phyloP scores from a whole-genome alignment of 2,888 invertebrate species.

The Drosophila eohydei region DNA sequence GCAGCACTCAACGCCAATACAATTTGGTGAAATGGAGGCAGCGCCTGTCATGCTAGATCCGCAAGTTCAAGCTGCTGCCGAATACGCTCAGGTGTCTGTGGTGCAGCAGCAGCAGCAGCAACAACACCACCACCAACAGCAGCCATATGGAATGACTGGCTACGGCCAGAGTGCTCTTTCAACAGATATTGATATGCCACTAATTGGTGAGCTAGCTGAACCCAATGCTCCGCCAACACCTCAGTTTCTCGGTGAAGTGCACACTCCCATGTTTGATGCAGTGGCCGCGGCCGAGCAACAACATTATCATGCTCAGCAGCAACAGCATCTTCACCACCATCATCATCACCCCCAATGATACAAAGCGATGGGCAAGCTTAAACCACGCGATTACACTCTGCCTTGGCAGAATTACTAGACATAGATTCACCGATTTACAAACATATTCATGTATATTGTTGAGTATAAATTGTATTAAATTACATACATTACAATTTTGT shows the following conservation, averaged over 20 bases:
- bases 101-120: conserved; percentile 68
- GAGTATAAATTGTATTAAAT: conserved; percentile 38
- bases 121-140: conserved; percentile 72
- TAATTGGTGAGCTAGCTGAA: conserved; percentile 80
- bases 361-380: conserved; percentile 65
- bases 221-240: conserved; percentile 82
- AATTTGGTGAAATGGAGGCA: conserved; percentile 82
- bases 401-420: conserved; percentile 78
- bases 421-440: conserved; percentile 20
- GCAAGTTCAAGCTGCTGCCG: conserved; percentile 58
- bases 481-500: conserved; percentile 45
- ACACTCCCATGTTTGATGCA: conserved; percentile 83
- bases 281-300: conserved; percentile 82
- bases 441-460: conserved; percentile 33
- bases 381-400: conserved; percentile 73
- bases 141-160: conserved; percentile 62
- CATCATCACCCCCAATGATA: conserved; percentile 76
- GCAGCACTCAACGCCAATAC: conserved; percentile 72
- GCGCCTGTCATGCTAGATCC: conserved; percentile 72
- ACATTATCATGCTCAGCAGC: conserved; percentile 81
- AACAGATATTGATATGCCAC: conserved; percentile 82
- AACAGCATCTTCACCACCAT: conserved; percentile 73
- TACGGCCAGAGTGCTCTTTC: conserved; percentile 60
- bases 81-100: conserved; percentile 65
- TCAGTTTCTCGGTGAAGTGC: conserved; percentile 82